Percentiles rank a stretch among this genome's conserved stretches.
phyloP scores from a whole-genome alignment of 2,113 vertebrate genomes.

The Podarcis muralis region DNA sequence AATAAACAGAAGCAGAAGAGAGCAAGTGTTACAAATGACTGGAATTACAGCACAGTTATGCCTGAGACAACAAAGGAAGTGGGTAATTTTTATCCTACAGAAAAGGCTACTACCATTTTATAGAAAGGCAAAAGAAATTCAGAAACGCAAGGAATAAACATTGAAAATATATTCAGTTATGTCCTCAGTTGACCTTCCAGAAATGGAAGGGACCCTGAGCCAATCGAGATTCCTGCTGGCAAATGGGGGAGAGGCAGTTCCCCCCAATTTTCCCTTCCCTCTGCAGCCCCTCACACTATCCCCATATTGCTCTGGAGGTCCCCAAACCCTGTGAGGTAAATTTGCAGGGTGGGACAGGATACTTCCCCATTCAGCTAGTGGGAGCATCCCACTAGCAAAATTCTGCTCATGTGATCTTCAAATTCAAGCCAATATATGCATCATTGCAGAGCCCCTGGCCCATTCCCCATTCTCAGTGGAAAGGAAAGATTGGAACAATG shows the following conservation, averaged over 20 bases:
- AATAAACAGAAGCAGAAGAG: background rate
- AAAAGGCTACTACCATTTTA: background rate
- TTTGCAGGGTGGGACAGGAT: background rate
- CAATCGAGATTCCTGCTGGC: background rate
- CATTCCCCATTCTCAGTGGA: background rate
- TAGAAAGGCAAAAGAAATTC: background rate
- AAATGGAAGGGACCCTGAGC: background rate
- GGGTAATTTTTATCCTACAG: background rate
- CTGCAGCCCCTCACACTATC: background rate
- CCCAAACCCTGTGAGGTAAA: background rate
- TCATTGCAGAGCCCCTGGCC: background rate
- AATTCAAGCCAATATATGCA: background rate
- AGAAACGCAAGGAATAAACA: background rate
- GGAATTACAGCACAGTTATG: background rate
- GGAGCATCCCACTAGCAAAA: background rate
- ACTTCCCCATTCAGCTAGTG: background rate
- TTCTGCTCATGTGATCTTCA: background rate
- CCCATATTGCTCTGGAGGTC: too few species aligned
- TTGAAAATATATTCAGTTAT: background rate
- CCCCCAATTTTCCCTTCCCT: background rate
- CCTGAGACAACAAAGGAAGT: background rate
- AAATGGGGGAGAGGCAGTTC: background rate
- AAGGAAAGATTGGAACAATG: background rate
- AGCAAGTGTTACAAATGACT: constrained; percentile 2
- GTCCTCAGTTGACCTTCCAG: background rate